A percentile compares a stretch with the other conserved stretches of the same genome.
phyloP scores from a whole-genome alignment of 1,140 invertebrate genomes.

The Brachionus paranguensis region DNA sequence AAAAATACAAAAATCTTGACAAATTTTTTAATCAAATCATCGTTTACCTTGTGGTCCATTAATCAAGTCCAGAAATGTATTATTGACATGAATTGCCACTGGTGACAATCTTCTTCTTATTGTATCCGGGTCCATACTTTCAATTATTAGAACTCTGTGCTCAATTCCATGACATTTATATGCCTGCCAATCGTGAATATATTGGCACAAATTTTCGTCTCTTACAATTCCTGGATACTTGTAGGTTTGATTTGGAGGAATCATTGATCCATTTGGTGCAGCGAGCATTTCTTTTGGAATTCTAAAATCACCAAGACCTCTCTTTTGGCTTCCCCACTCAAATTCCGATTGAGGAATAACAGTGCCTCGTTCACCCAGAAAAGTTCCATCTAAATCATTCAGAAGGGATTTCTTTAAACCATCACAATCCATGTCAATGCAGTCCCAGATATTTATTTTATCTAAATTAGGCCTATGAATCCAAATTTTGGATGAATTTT shows the following conservation, averaged over 20 bases:
- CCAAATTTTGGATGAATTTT: slow-evolving; percentile 17
- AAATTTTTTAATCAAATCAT: no score
- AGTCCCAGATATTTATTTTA: slow-evolving; percentile 35
- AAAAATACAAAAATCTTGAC: no score
- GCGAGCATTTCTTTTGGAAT: slow-evolving; percentile 49
- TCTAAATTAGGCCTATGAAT: slow-evolving; percentile 8
- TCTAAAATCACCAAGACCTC: slow-evolving; percentile 51
- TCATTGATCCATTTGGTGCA: slow-evolving; percentile 44
- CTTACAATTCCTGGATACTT: slow-evolving; percentile 46
- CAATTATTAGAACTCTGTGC: slow-evolving; percentile 49
- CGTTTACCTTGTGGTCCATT: slow-evolving; percentile 49
- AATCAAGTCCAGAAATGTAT: slow-evolving; percentile 49
- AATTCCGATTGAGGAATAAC: slow-evolving; percentile 48
- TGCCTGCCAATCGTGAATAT: slow-evolving; percentile 44
- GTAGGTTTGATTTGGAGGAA: slow-evolving; percentile 42
- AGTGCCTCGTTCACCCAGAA: slow-evolving; percentile 43
- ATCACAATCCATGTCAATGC: slow-evolving; percentile 53
- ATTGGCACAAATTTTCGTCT: slow-evolving; percentile 42
- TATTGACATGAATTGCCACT: slow-evolving; percentile 45
- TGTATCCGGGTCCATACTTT: slow-evolving; percentile 52
- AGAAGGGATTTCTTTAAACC: slow-evolving; percentile 48
- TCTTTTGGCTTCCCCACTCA: slow-evolving; percentile 47
- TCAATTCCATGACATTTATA: slow-evolving; percentile 45
- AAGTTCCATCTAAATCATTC: slow-evolving; percentile 48
- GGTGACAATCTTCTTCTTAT: slow-evolving; percentile 50